These are phyloP conservation scores for Lanius ludovicianus DNA, from an alignment of 2,113 vertebrate genomes.

Conservation along the genomic window DNA sequence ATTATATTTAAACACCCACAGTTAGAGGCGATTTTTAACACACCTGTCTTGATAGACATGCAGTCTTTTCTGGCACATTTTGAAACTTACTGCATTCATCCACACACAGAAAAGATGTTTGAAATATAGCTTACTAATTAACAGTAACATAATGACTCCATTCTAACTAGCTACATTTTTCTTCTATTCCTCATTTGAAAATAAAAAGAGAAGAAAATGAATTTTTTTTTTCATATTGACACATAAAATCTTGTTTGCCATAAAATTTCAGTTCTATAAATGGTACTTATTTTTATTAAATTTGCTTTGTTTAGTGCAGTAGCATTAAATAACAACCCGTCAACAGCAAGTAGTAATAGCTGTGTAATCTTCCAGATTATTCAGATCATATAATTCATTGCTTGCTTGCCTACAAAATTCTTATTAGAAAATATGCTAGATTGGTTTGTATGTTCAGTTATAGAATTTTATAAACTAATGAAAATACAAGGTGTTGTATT, in stretches of 20 bases:
- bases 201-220: not conserved
- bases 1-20: not conserved
- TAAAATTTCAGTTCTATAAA: not conserved
- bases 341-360: not conserved
- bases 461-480: not conserved
- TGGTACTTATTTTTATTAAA: not conserved
- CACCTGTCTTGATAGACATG: not conserved
- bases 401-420: not conserved
- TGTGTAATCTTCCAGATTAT: not conserved
- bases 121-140: not conserved
- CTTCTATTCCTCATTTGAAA: not conserved
- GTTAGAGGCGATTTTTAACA: not conserved
- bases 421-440: not conserved
- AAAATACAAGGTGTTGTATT: accelerated
- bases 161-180: not conserved
- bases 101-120: not conserved
- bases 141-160: accelerated
- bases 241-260: not conserved
- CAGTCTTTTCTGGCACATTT: not conserved
- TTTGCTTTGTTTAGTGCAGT: not conserved
- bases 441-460: not conserved
- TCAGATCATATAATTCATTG: not conserved
- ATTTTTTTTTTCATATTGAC: not conserved
- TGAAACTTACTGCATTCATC: not conserved
- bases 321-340: not conserved